A percentile compares a stretch with the other conserved stretches of the same genome.
These are phyloP conservation scores for Manis crassicaudata DNA, from an alignment of 2,797 vertebrate genomes.

Conservation along the genomic window DNA sequence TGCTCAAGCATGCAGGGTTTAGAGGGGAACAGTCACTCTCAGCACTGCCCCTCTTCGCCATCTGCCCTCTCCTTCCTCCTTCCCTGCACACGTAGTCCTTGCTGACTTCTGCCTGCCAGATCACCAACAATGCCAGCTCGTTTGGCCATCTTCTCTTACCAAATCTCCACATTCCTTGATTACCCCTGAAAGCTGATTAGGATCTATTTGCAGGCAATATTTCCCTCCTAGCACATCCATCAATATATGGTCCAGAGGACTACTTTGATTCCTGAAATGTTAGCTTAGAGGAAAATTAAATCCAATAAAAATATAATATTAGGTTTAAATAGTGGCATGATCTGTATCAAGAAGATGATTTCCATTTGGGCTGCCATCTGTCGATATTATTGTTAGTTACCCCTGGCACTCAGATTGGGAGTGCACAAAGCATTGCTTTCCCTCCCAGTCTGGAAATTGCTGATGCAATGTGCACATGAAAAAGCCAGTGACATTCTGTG, in stretches of 20 bases:
- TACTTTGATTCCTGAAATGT: conserved; percentile 60
- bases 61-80: background rate
- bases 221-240: background rate
- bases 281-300: conserved; percentile 53
- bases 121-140: background rate
- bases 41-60: background rate
- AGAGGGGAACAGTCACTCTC: background rate
- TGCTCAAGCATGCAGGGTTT: background rate
- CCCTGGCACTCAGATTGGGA: background rate
- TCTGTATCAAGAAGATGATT: conserved; percentile 2
- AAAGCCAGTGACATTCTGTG: background rate
- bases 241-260: background rate
- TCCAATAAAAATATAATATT: conserved; percentile 42
- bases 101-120: background rate
- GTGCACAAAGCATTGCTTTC: background rate
- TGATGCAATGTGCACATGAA: background rate
- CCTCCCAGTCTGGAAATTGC: conserved; percentile 34
- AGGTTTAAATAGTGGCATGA: conserved; percentile 42
- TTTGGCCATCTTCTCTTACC: background rate
- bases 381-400: background rate
- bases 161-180: background rate
- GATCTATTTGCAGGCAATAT: background rate
- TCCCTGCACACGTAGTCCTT: background rate
- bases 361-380: background rate
- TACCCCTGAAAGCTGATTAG: conserved; percentile 33